A percentile compares a stretch with the other conserved stretches of the same genome.
These are phyloP conservation scores for Bradypus variegatus DNA, from an alignment of 2,797 vertebrate genomes.

Conservation along the genomic window DNA sequence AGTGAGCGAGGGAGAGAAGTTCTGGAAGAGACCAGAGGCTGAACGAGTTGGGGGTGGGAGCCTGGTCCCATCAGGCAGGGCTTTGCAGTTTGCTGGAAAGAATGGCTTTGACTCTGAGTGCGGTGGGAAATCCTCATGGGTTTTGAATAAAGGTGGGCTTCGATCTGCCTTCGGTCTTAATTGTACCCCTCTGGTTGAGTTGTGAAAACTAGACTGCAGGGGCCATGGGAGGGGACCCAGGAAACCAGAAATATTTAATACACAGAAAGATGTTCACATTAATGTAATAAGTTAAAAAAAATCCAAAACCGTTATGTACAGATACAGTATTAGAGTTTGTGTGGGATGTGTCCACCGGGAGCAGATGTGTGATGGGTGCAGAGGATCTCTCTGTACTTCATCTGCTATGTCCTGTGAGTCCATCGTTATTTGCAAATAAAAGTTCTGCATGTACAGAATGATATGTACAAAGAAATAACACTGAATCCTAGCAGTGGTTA, in stretches of 20 bases:
- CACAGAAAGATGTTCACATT: background rate
- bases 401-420: background rate
- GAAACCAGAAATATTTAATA: background rate
- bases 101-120: background rate
- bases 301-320: too few species aligned
- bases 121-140: background rate
- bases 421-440: background rate
- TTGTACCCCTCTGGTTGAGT: background rate
- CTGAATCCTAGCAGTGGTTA: background rate
- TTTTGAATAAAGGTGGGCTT: background rate
- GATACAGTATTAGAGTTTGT: rapidly evolving
- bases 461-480: background rate
- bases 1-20: rapidly evolving
- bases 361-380: too few species aligned
- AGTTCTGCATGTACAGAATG: background rate
- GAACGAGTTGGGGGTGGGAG: background rate
- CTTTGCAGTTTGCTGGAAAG: background rate
- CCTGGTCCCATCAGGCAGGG: background rate
- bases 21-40: background rate
- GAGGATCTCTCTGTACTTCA: background rate
- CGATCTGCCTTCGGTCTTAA: background rate
- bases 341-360: background rate
- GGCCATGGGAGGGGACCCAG: background rate
- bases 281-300: background rate
- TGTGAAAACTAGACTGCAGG: background rate